Base-by-base conservation (phyloP, 2,797 vertebrate species). In the Jordanella pulchra region DNA sequence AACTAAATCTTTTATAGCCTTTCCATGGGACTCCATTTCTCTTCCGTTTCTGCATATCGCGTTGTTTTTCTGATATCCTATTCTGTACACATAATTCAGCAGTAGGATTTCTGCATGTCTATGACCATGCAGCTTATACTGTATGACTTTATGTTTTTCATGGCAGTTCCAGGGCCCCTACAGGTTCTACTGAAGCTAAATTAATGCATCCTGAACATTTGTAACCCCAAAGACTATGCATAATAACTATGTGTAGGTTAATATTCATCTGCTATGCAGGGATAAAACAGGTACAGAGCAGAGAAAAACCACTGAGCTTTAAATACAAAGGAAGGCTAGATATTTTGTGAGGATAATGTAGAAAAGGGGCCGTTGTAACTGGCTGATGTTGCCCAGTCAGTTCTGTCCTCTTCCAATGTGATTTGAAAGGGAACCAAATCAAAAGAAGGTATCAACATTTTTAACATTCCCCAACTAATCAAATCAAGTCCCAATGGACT, bases 1-100 rank as follows among this genome's bases (percentile, higher is more conserved):
- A 79, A 82, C 82, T 92, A 85, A 91, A 94, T 90, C 90, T 91
- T 91, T 91, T 92, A 93, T 91, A 80, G 77, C 51, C 81, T 88
- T 74, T 83, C 75, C 35, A 28, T 2, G 79, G 67, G 66, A 92
- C 91, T 71, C 48, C 44, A 71, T 60, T 83, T 77, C 82, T 78
- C 69, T 75, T 61, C 45, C 12, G 23, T 64, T 65, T 69, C 48
- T 25, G 71, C 42, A 80, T 68, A 73, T 65, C 35, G 30, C 30
- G 32, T 35, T 39, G 42, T 21, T 42, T 61, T 39, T 23, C 13
- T 44, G 11, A 23, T 63, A 7, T 44, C 23, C 3, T 25, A 25
- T 44, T 64, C 39, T 13, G 14, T 42, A 14, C 35, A 7, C 35
- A 63, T 13, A 42, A 42, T 42, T 42, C 60, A 42, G 42, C 60